A percentile compares a stretch with the other conserved stretches of the same genome.
Conservation (phyloP, 2,797 vertebrate species). For the Glossophaga mutica region DNA sequence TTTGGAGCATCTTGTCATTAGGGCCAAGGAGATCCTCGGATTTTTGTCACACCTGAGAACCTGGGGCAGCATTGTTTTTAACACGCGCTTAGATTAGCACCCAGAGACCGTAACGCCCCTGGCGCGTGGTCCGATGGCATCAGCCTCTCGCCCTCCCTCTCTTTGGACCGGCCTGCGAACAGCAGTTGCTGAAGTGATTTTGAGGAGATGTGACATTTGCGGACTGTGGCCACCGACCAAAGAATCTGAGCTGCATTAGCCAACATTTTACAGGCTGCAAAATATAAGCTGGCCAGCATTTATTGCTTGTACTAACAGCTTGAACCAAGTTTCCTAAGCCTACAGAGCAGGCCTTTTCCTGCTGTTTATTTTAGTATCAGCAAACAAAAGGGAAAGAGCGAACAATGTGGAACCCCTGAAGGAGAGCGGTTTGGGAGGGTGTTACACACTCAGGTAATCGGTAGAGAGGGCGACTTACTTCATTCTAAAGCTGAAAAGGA, state of each 20-base stretch:
- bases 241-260: constrained; percentile 53
- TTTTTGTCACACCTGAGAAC: not conserved
- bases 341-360: constrained; percentile 37
- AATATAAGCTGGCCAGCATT: constrained; percentile 55
- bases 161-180: constrained; percentile 1
- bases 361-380: constrained; percentile 62
- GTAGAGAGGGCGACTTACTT: not conserved
- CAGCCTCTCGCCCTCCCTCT: not conserved
- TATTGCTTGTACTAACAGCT: constrained; percentile 55
- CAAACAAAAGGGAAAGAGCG: constrained; percentile 29
- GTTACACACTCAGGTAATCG: not conserved
- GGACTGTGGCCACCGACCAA: constrained; percentile 62
- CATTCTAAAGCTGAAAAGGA: not conserved
- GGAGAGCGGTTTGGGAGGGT: fast-evolving
- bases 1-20: not conserved
- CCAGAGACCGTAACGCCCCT: not conserved
- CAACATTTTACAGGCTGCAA: constrained; percentile 66
- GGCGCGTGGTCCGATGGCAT: not conserved
- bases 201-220: constrained; percentile 68
- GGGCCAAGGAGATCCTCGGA: not conserved
- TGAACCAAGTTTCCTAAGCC: constrained; percentile 59
- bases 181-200: constrained; percentile 55
- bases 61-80: not conserved
- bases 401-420: not conserved
- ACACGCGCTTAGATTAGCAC: not conserved